Evolutionary conservation across 2,888 invertebrate genomes (phyloP), one percentile per base, ranked within the genome.

Genomic region (Eupithecia subfuscata): DNA sequence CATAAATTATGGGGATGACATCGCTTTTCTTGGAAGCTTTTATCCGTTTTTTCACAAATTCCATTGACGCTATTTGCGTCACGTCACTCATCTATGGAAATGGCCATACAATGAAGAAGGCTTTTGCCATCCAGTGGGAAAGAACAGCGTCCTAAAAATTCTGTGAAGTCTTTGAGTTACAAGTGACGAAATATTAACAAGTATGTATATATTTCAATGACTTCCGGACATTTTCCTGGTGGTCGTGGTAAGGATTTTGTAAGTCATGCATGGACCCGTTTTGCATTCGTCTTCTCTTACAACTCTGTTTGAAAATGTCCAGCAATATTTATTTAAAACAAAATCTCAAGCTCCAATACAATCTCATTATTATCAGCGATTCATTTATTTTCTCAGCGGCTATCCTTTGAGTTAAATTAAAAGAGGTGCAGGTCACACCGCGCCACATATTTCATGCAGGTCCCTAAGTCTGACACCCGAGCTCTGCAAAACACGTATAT

Each of bases 341-440:
- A 8, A 52, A 22, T 9, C 52, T 52, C 11, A 56, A 25, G 60
- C 14, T 60, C 60, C 60, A 6, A 56, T 56, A 12, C 56, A 12
- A 60, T 60, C 90, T 86, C 88, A 85, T 85, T 84, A 90, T 91
- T 91, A 92, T 91, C 90, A 84, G 86, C 85, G 80, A 85, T 82
- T 87, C 85, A 88, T 89, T 89, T 89, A 91, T 90, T 89, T 86
- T 86, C 78, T 74, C 78, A 79, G 81, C 82, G 86, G 87, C 91
- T 84, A 88, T 86, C 89, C 90, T 92, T 92, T 92, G 91, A 89
- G 88, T 91, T 89, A 91, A 91, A 91, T 91, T 91, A 89, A 92
- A 89, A 88, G 25, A 75, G 52, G 87, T 86, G 88, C 88, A 86
- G 87, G 79, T 79, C 78, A 79, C 80, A 65, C 81, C 79, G 82